These are phyloP conservation scores for Poecilobothrus nobilitatus DNA, from an alignment of 2,888 invertebrate genomes.

Conservation along the genomic window DNA sequence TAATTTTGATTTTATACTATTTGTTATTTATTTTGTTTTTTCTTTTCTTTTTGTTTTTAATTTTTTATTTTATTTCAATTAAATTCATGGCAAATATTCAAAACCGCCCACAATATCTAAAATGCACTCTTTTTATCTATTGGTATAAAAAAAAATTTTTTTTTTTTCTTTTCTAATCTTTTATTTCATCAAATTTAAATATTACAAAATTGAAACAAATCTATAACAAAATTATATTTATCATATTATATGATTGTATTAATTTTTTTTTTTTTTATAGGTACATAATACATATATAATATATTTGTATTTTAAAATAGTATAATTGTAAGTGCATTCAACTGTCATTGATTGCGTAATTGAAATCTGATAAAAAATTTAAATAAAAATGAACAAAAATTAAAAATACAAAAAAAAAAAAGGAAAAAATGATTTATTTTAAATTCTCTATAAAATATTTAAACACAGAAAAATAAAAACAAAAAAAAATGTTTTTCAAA, in stretches of 20 bases:
- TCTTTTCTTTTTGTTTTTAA: background rate
- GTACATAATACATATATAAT: too few relatives aligned
- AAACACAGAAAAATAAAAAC: too few relatives aligned
- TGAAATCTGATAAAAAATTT: background rate
- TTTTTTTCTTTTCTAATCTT: background rate
- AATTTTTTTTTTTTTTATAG: too few relatives aligned
- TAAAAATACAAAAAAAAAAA: too few relatives aligned
- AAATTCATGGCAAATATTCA: conserved; percentile 6
- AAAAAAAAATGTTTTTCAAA: too few relatives aligned
- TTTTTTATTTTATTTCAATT: background rate
- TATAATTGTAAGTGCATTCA: background rate
- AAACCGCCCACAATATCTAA: background rate
- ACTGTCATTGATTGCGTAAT: conserved; percentile 6
- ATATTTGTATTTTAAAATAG: too few relatives aligned
- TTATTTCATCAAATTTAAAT: background rate
- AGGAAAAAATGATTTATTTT: too few relatives aligned
- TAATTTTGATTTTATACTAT: background rate
- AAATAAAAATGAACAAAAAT: background rate
- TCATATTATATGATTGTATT: too few relatives aligned
- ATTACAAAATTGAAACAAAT: background rate
- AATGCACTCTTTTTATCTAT: background rate
- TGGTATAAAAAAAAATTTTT: background rate
- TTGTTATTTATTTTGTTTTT: background rate
- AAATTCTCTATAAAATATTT: too few relatives aligned
- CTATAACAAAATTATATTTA: background rate